Evolutionary conservation across 1,140 invertebrate genomes (phyloP), one percentile per base, ranked within the genome.

Genomic region (Drosophila carrolli): DNA sequence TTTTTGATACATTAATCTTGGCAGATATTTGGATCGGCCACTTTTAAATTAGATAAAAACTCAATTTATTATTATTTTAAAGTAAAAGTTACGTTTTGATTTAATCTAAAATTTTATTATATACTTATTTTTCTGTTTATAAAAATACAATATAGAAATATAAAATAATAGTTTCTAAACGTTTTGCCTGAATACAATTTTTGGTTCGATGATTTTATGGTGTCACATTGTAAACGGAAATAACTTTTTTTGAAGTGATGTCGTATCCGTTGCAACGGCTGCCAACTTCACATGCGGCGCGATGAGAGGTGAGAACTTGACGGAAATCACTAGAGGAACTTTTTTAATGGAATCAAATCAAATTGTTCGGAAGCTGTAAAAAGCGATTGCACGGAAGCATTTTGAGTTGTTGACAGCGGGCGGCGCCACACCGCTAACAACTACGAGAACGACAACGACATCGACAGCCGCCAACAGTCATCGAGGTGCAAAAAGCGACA

Each of bases 281-380:
- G 53, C 71, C 16, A 75, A 67, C 62, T 78, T 67, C 59, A 66
- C 71, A 72, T 59, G 62, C 40, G 57, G 16, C 44, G 47, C 56
- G 59, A 60, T 67, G 65, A 72, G 55, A 62, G 58, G 76, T 46
- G 47, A 56, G 41, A 59, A 58, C 53, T 47, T 63, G 59, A 55
- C 48, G 61, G 78, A 91, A 91, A 91, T 91, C 88, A 91, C 81
- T 86, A 79, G 81, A 82, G 81, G 51, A 90, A 90, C 82, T 90
- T 90, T 91, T 88, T 88, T 88, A 83, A 81, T 85, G 85, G 90
- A 90, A 91, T 91, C 86, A 91, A 91, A 91, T 91, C 90, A 91
- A 91, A 91, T 91, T 91, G 90, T 91, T 91, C 76, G 90, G 90
- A 91, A 91, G 83, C 90, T 91, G 75, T 88, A 91, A 91, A 91